Evolutionary conservation across 2,888 invertebrate genomes (phyloP), one percentile per base, ranked within the genome.

Genomic region (Heliconius cydno): DNA sequence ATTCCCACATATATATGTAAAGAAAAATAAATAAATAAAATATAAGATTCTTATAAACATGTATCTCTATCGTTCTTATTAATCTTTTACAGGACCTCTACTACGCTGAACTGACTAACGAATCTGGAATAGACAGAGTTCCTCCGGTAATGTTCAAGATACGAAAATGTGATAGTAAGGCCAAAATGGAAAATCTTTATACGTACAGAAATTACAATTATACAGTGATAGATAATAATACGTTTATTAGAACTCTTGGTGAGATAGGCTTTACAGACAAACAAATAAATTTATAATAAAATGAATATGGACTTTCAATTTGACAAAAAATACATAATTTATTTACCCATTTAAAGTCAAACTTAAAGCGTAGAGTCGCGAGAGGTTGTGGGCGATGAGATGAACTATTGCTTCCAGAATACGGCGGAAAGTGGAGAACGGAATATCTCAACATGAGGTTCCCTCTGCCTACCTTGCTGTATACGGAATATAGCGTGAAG

Each of bases 111-210:
- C 82, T 95, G 0, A 87, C 94, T 0, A 86, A 87, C 52, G 92
- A 95, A 81, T 91, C 94, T 0, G 94, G 94, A 1, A 94, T 93
- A 80, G 88, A 88, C 0, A 85, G 95, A 52, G 95, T 95, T 0
- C 93, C 94, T 0, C 93, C 94, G 0, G 95, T 94, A 1, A 88
- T 95, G 89, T 91, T 88, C 83, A 94, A 92, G 81, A 94, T 95
- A 22, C 90, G 94, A 0, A 82, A 84, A 0, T 4, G 80, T 0
- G 93, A 94, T 81, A 94, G 0, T 13, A 0, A 65, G 13, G 65
- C 65, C 25, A 65, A 93, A 79, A 60, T 92, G 0, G 90, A 92
- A 0, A 90, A 91, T 80, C 84, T 94, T 2, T 92, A 92, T 82
- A 92, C 93, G 0, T 95, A 91, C 81, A 89, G 95, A 70, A 84